Percentiles rank a stretch among this genome's conserved stretches.
These are phyloP conservation scores for Bombycilla garrulus DNA, from an alignment of 2,113 vertebrate species.

Conservation along the genomic window DNA sequence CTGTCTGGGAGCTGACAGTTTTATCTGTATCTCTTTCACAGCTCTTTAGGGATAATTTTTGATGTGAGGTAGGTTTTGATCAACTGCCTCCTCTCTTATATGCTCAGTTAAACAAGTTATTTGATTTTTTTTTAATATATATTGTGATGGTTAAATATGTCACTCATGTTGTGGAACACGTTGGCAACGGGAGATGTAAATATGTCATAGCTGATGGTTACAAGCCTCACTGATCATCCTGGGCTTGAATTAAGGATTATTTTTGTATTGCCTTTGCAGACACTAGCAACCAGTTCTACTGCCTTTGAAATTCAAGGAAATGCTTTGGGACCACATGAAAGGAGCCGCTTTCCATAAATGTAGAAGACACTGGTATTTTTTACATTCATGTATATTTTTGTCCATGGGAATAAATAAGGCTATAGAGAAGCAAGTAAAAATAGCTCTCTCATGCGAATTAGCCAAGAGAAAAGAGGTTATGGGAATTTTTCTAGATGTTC, in stretches of 20 bases:
- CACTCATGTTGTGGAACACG: slow-evolving; percentile 55
- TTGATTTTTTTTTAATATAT: neutral
- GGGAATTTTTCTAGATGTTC: neutral
- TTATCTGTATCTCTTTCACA: slow-evolving; percentile 59
- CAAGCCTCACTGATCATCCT: slow-evolving; percentile 24
- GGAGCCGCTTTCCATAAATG: neutral
- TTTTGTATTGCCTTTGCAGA: slow-evolving; percentile 15
- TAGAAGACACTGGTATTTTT: neutral
- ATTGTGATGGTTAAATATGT: slow-evolving; percentile 60
- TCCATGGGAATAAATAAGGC: neutral
- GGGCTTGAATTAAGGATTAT: slow-evolving; percentile 15
- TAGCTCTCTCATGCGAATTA: neutral
- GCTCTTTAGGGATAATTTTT: slow-evolving; percentile 63
- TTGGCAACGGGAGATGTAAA: slow-evolving; percentile 47
- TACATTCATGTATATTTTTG: neutral
- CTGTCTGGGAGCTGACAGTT: slow-evolving; percentile 53
- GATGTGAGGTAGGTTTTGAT: slow-evolving; percentile 53
- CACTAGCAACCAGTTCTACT: neutral
- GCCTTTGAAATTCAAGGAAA: neutral
- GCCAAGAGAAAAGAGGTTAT: neutral
- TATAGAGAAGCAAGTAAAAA: neutral
- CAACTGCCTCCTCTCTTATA: slow-evolving; percentile 12
- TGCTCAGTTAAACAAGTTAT: slow-evolving; percentile 55
- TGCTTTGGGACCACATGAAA: neutral
- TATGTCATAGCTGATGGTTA: slow-evolving; percentile 33